These are phyloP conservation scores for Podarcis muralis DNA, from an alignment of 2,113 vertebrate genomes.

Conservation along the genomic window DNA sequence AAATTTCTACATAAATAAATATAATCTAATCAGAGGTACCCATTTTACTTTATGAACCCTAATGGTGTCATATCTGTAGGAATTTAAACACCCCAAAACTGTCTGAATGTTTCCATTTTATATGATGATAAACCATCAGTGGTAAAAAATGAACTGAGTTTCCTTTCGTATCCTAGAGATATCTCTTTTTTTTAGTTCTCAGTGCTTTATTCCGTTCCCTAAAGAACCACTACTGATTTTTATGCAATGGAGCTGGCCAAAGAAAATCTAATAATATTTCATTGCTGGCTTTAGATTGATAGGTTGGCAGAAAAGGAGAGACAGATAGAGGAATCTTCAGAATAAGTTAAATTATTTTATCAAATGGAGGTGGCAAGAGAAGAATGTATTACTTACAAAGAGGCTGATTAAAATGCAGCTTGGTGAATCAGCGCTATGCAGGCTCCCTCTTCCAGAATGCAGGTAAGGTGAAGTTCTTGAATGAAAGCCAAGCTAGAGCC, in stretches of 20 bases:
- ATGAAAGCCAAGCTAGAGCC: not conserved
- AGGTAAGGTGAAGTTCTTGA: slow-evolving; percentile 3
- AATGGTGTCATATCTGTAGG: not conserved
- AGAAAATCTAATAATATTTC: slow-evolving; percentile 41
- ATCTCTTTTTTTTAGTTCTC: not conserved
- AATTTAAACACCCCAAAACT: not conserved
- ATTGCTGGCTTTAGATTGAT: slow-evolving; percentile 1
- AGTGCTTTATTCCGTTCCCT: not conserved
- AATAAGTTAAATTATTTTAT: slow-evolving; percentile 41
- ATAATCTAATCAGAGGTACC: not conserved
- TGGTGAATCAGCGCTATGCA: slow-evolving; percentile 15
- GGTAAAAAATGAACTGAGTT: not conserved
- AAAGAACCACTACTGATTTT: not conserved
- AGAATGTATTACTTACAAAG: slow-evolving; percentile 36
- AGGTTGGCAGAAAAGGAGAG: slow-evolving; percentile 18
- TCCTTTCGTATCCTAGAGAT: not conserved
- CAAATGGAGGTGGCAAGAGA: slow-evolving; percentile 15
- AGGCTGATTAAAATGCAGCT: slow-evolving; percentile 18
- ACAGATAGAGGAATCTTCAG: not conserved
- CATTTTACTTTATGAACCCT: not conserved
- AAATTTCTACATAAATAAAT: not conserved
- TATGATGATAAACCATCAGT: not conserved
- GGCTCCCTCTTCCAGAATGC: not conserved
- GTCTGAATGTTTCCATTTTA: not conserved
- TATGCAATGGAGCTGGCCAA: slow-evolving; percentile 20